Base-by-base conservation (phyloP, 2,113 vertebrate genomes). In the Parus major region DNA sequence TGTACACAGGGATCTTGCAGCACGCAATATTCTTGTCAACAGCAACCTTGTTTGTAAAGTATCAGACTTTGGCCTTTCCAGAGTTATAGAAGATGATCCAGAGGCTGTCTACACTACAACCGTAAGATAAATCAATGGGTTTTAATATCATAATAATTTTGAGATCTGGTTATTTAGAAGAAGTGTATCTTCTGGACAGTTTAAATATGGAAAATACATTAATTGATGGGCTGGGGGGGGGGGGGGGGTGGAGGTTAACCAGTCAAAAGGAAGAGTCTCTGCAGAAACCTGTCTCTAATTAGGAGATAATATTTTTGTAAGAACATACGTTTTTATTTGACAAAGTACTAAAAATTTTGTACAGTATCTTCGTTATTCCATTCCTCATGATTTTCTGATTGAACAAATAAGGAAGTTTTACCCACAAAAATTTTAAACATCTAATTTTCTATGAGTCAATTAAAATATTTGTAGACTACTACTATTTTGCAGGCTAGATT, bases 41-140 rank as follows among this genome's bases (percentile, higher is more conserved):
- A 99, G 99, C 98, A 99, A 99, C 97, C 99, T 99, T 82, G 99
- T 99, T 93, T 99, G 99, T 97, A 99, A 99, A 98, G 99, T 99
- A 94, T 99, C 99, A 44, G 99, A 99, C 97, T 99, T 99, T 69
- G 99, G 99, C 91, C 98, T 99, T 96, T 99, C 99, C 82, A 98
- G 99, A 98, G 98, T 99, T 97, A 99, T 99, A 97, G 99, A 99
- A 97, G 99, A 99, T 69, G 99, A 99, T 96, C 99, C 99, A 9
- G 99, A 99, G 97, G 99, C 99, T 53, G 99, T 99, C 97, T 99
- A 99, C 96, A 99, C 99, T 89, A 99, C 99, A 56, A 99, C 99
- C 10, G 99, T 99, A 98, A 99, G 99, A 98, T 91, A 96, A 94
- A 93, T 83, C 14, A 1, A 49, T 72, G 77, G 42, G 20, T 12